Conservation (phyloP, 2,888 invertebrate genomes). For the Aspidiotus destructor region DNA sequence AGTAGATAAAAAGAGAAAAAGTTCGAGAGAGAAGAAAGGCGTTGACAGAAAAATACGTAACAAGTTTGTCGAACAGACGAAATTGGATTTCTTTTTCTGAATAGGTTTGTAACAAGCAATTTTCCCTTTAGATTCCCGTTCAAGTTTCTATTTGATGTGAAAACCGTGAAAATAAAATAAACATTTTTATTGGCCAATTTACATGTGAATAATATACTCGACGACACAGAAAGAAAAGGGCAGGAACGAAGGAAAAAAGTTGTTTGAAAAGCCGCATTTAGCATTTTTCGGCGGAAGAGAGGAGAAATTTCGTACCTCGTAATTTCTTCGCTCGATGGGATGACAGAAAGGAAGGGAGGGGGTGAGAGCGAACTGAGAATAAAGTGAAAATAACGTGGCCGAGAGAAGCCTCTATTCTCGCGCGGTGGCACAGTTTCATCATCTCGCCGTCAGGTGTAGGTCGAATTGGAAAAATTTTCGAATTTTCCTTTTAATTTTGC, state of each 20-base stretch:
- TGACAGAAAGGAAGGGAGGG: background rate
- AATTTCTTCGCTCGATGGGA: background rate
- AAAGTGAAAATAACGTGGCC: no score
- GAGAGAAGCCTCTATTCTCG: background rate
- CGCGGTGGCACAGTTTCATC: background rate
- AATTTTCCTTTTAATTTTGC: no score
- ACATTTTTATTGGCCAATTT: constrained; percentile 33
- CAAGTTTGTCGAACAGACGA: constrained; percentile 33
- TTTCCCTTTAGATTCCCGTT: constrained; percentile 22
- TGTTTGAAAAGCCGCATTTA: constrained; percentile 29
- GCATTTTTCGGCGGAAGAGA: constrained; percentile 6
- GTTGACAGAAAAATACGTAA: constrained; percentile 32
- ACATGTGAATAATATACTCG: constrained; percentile 17
- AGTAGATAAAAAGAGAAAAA: background rate
- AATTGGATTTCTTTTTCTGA: constrained; percentile 33
- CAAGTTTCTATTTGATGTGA: constrained; percentile 33
- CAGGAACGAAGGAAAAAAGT: constrained; percentile 34
- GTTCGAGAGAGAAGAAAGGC: constrained; percentile 21
- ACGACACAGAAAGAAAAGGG: constrained; percentile 32
- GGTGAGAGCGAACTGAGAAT: no score
- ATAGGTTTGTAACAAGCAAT: constrained; percentile 34
- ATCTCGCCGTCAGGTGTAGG: no score
- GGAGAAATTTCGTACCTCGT: background rate
- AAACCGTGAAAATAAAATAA: constrained; percentile 31
- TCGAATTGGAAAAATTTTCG: no score